Conservation (phyloP, 2,888 invertebrate species). For the Hedychridium roseum region DNA sequence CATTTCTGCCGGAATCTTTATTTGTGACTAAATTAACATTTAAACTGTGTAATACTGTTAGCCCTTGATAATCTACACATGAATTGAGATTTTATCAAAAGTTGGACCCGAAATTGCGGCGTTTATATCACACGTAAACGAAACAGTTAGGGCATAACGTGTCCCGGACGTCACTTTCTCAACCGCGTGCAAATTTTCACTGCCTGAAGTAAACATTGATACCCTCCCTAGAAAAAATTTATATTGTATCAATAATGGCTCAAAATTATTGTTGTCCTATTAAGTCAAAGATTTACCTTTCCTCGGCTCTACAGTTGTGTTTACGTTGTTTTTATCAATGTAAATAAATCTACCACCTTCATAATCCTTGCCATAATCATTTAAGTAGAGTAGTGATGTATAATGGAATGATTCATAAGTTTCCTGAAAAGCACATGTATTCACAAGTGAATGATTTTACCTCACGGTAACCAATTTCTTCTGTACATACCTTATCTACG, state of each 20-base stretch:
- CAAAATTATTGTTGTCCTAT: not conserved
- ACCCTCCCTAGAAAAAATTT: constrained; percentile 68
- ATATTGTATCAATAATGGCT: too few species aligned
- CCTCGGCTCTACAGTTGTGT: constrained; percentile 79
- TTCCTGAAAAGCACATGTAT: constrained; percentile 69
- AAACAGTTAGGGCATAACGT: constrained; percentile 84
- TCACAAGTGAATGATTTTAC: not conserved
- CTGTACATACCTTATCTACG: constrained; percentile 77
- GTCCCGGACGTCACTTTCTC: constrained; percentile 80
- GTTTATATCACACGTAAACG: constrained; percentile 82
- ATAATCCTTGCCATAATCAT: constrained; percentile 79
- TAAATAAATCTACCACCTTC: constrained; percentile 85
- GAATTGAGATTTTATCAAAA: too few species aligned
- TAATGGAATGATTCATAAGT: constrained; percentile 89
- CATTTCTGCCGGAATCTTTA: too few species aligned
- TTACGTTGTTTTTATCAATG: constrained; percentile 72
- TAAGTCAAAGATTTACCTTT: constrained; percentile 64
- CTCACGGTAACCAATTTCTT: not conserved
- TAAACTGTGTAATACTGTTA: too few species aligned
- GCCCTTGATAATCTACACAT: too few species aligned
- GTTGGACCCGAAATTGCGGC: too few species aligned
- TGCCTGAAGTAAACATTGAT: constrained; percentile 87
- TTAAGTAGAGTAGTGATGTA: constrained; percentile 83
- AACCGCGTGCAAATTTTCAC: constrained; percentile 84
- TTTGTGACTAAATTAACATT: too few species aligned